Evolutionary conservation across 2,113 vertebrate genomes (phyloP).

Genomic region (Strigops habroptila): DNA sequence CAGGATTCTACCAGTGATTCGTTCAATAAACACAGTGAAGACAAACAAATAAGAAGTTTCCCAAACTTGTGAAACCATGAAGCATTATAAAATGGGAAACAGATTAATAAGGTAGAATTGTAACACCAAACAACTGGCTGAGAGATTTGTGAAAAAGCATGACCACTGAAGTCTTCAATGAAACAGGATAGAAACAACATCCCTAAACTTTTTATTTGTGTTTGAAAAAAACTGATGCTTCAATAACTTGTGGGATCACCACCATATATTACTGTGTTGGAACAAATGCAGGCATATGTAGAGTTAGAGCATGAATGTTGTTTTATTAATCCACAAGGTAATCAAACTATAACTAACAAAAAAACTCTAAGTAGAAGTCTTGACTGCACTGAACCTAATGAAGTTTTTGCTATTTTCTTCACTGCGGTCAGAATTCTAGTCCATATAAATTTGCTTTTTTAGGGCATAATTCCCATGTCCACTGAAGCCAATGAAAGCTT

Average conservation of each 20-base stretch:
- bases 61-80: background rate
- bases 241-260: background rate
- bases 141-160: background rate
- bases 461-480: background rate
- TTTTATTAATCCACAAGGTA: background rate
- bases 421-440: background rate
- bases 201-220: background rate
- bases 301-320: background rate
- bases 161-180: background rate
- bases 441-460: background rate
- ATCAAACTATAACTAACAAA: background rate
- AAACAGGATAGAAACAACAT: background rate
- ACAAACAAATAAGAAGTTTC: background rate
- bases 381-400: background rate
- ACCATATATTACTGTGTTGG: background rate
- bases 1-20: background rate
- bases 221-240: background rate
- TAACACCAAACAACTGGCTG: background rate
- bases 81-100: background rate
- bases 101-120: background rate
- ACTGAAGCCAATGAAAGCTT: constrained; percentile 9
- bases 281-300: background rate
- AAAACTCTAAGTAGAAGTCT: background rate
- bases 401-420: background rate
- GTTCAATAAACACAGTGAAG: background rate